Percentiles rank a stretch among this genome's conserved stretches.
These are phyloP conservation scores for Bedellia somnulentella DNA, from an alignment of 2,888 invertebrate genomes.

Conservation along the genomic window DNA sequence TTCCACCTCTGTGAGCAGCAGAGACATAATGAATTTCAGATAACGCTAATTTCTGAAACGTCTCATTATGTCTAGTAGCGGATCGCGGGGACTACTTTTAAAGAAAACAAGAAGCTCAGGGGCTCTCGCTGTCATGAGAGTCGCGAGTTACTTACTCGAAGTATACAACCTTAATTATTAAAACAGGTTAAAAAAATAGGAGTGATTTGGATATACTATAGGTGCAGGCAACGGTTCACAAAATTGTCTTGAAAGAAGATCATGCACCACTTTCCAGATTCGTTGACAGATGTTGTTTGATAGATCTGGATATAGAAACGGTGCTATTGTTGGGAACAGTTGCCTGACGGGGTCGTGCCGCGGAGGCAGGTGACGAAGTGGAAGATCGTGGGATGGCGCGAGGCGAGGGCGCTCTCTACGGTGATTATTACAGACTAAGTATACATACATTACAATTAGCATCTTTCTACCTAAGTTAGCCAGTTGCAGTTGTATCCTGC, in stretches of 20 bases:
- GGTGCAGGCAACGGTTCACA: conserved; percentile 15
- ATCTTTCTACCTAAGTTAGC: conserved; percentile 6
- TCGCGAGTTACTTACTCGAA: conserved; percentile 25
- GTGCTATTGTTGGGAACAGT: conserved; percentile 4
- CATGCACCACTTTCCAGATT: neutral
- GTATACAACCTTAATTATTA: conserved; percentile 53
- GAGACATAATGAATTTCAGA: no score
- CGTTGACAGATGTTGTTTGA: no score
- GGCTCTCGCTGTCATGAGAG: no score
- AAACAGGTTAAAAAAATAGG: conserved; percentile 61
- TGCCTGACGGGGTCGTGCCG: conserved; percentile 28
- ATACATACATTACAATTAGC: no score
- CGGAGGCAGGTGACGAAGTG: conserved; percentile 37
- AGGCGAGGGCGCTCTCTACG: conserved; percentile 39
- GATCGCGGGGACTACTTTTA: no score
- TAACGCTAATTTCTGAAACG: no score
- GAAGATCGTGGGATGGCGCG: conserved; percentile 50
- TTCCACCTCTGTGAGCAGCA: conserved; percentile 16
- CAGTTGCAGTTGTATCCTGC: neutral
- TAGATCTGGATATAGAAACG: no score
- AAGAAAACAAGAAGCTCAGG: conserved; percentile 58
- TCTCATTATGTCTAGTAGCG: no score
- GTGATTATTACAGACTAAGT: no score
- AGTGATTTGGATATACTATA: conserved; percentile 54
- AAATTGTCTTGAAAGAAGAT: neutral